Conservation (phyloP, 1,140 invertebrate genomes). For the Drosophila santomea region DNA sequence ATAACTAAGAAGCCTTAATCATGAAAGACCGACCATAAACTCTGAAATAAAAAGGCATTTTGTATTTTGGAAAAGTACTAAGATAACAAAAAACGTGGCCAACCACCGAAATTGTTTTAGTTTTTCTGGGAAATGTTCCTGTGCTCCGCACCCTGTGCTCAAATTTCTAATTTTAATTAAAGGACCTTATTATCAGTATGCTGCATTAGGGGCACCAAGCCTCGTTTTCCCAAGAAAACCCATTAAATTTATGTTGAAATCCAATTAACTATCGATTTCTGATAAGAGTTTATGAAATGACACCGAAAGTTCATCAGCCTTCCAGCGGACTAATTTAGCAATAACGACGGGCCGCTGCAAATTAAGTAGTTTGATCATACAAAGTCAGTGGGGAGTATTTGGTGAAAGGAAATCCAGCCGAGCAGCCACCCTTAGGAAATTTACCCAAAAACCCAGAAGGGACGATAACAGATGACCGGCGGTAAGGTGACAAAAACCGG, state of each 20-base stretch:
- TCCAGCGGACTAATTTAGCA: constrained; percentile 45
- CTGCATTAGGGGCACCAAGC: constrained; percentile 9
- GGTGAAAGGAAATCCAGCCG: constrained; percentile 4
- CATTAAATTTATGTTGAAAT: constrained; percentile 53
- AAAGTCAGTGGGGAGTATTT: constrained; percentile 38
- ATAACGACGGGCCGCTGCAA: constrained; percentile 37
- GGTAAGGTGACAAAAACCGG: constrained; percentile 26
- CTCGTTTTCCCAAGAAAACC: constrained; percentile 32
- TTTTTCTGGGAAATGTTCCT: background rate
- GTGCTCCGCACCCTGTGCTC: background rate
- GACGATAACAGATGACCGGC: constrained; percentile 26
- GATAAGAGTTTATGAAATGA: constrained; percentile 57
- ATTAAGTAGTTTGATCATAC: constrained; percentile 70
- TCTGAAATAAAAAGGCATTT: background rate
- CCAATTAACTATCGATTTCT: constrained; percentile 72
- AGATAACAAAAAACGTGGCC: background rate
- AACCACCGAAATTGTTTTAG: background rate
- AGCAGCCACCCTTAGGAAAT: constrained; percentile 19
- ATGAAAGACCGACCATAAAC: too few species aligned
- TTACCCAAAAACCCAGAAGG: constrained; percentile 10
- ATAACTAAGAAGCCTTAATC: too few species aligned
- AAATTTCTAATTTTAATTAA: constrained; percentile 22
- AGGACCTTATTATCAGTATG: constrained; percentile 25
- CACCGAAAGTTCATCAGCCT: constrained; percentile 13
- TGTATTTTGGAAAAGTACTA: background rate